Conservation (phyloP, 2,113 vertebrate genomes). For the Muscicapa adusta region DNA sequence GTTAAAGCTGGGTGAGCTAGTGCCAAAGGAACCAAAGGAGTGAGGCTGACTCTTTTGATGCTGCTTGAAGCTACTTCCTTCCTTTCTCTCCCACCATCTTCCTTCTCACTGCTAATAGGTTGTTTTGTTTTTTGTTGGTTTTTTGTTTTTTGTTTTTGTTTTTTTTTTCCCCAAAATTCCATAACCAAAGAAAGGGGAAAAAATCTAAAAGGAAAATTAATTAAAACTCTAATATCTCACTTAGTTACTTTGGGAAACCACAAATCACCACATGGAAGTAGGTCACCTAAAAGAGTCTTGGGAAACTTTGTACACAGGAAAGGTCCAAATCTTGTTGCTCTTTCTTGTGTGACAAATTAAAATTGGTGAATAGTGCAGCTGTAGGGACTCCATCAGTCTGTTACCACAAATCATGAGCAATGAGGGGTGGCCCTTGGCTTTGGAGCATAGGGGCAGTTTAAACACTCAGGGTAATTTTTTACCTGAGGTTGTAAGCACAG, state of each 20-base stretch:
- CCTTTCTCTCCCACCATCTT: background rate
- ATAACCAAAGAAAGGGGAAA: background rate
- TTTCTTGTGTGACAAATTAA: background rate
- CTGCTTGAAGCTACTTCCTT: background rate
- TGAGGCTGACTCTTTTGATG: background rate
- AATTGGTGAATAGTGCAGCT: background rate
- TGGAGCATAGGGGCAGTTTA: background rate
- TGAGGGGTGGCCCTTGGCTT: background rate
- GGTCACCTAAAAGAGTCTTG: background rate
- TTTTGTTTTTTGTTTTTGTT: no score
- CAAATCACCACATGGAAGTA: background rate
- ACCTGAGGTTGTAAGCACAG: background rate
- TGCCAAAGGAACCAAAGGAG: background rate
- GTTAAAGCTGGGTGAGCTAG: background rate
- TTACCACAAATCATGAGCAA: background rate
- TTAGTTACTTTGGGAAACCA: background rate
- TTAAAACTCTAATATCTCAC: background rate
- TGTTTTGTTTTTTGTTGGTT: background rate
- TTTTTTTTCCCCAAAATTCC: background rate
- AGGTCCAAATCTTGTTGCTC: background rate
- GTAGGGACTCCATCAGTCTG: background rate
- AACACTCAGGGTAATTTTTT: background rate
- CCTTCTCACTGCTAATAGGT: background rate
- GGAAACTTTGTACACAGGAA: background rate
- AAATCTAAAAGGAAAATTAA: background rate